Percentiles rank a stretch among this genome's conserved stretches.
Evolutionary conservation across 2,113 vertebrate species (phyloP).

Genomic region (Trematocara variabile): DNA sequence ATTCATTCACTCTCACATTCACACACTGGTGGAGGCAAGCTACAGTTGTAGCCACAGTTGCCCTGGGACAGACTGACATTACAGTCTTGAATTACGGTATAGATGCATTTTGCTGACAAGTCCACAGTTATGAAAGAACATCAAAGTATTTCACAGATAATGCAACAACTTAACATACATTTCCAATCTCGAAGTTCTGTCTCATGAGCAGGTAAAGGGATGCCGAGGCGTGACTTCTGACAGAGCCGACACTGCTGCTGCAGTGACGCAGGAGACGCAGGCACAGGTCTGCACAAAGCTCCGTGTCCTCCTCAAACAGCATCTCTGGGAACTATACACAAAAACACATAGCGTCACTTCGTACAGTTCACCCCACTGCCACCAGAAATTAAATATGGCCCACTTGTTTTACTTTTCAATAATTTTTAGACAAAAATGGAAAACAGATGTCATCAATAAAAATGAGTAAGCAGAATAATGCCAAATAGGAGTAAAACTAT

Average conservation of each 20-base stretch:
- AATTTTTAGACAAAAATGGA: background rate
- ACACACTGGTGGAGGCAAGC: background rate
- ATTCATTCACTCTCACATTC: background rate
- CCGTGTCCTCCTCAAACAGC: conserved; percentile 91
- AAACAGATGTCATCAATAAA: background rate
- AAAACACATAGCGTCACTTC: background rate
- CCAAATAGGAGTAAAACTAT: background rate
- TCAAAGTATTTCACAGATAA: background rate
- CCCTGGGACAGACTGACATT: background rate
- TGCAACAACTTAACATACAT: conserved; percentile 68
- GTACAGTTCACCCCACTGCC: background rate
- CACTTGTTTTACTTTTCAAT: background rate
- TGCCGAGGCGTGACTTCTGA: conserved; percentile 86
- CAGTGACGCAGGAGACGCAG: conserved; percentile 88
- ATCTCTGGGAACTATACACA: conserved; percentile 86
- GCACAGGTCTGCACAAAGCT: conserved; percentile 89
- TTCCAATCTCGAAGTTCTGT: conserved; percentile 92
- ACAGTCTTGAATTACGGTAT: background rate
- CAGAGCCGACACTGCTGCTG: conserved; percentile 79
- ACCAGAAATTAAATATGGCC: background rate
- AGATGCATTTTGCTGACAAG: background rate
- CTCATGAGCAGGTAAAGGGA: conserved; percentile 94
- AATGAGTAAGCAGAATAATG: background rate
- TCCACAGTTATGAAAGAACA: background rate
- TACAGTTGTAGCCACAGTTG: background rate